Evolutionary conservation across 2,113 vertebrate genomes (phyloP).

Genomic region (Callithrix jacchus): DNA sequence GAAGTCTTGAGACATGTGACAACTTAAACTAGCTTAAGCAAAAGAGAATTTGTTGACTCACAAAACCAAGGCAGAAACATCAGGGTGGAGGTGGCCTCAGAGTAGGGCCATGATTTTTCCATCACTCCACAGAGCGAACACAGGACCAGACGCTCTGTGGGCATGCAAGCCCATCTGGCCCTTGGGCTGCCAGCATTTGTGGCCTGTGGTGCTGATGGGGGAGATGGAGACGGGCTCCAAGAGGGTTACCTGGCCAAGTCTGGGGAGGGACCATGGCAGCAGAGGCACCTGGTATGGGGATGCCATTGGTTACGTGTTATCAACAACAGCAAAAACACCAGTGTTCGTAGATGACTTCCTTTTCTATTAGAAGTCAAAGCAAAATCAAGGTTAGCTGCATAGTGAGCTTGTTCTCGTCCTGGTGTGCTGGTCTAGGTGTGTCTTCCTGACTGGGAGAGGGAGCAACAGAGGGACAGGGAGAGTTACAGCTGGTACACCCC

Average conservation of each 20-base stretch:
- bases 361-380: neutral
- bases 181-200: neutral
- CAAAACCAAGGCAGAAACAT: neutral
- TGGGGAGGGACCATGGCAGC: neutral
- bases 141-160: neutral
- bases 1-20: neutral
- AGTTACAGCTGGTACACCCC: fast-evolving
- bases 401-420: neutral
- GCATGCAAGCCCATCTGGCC: neutral
- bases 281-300: neutral
- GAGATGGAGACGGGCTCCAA: neutral
- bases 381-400: neutral
- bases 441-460: neutral
- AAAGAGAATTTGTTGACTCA: neutral
- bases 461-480: neutral
- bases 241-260: neutral
- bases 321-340: neutral
- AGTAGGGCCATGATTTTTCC: neutral
- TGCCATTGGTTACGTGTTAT: neutral
- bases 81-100: neutral
- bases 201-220: neutral
- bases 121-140: neutral
- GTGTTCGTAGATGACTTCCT: neutral
- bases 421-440: neutral
- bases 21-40: neutral